Evolutionary conservation across 2,113 vertebrate species (phyloP), one percentile per base, ranked within the genome.

Genomic region (Gavialis gangeticus): DNA sequence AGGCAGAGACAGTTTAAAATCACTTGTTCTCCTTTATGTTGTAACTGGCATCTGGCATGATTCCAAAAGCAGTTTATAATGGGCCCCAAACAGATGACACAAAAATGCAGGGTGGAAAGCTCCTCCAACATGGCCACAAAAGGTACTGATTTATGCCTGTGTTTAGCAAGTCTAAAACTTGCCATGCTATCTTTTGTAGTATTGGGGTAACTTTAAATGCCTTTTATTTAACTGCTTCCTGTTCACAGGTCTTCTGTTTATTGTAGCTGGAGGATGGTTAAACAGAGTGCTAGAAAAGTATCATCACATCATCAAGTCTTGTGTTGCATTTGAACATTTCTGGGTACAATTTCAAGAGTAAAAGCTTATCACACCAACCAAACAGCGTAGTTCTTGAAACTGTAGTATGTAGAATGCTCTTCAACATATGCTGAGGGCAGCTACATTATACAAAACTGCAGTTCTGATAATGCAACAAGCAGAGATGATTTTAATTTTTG

Each of bases 361-460:
- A 87, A 96, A 46, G 60, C 86, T 64, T 91, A 91, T 54, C 75
- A 92, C 57, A 82, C 66, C 59, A 75, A 81, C n/a, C 71, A 92
- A 89, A 82, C 10, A 30, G 27, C 87, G 84, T 55, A 89, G 82
- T 64, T 58, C 62, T 58, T 87, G 88, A 89, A 22, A 16, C 75
- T 54, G 78, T 37, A 56, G 2, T 37, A 76, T 25, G 77, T 0
- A 89, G 19, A 46, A 46, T 46, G 46, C 30, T 73, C 69, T 73
- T 22, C 34, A 88, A 37, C 10, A 27, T 25, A 30, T 93, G 75
- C 0, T 77, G 34, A 87, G 22, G 46, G 80, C 69, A 91, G 66
- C 86, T 82, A 82, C 11, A 59, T 90, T 57, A 88, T 75, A 94
- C 85, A 92, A 95, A 95, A 46, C 90, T 96, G 91, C 93, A 94